A percentile compares a stretch with the other conserved stretches of the same genome.
Conservation (phyloP, 2,888 invertebrate species). For the Chrysina gloriosa region DNA sequence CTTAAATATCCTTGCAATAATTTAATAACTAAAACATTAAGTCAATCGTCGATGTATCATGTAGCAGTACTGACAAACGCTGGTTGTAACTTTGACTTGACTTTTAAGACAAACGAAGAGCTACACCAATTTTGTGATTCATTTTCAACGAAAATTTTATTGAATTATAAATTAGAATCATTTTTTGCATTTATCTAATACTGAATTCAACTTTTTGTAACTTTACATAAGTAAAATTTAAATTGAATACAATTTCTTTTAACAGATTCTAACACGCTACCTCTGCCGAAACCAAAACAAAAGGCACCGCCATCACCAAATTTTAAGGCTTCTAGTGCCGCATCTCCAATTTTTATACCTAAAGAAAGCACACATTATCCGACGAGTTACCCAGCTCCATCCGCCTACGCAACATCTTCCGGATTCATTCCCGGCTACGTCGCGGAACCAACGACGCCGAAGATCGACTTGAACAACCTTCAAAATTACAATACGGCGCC, state of each 20-base stretch:
- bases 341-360: slow-evolving; percentile 58
- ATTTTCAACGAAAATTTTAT: too few relatives aligned
- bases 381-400: slow-evolving; percentile 28
- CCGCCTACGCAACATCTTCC: slow-evolving; percentile 44
- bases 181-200: background rate
- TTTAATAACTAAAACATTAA: too few relatives aligned
- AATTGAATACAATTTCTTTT: background rate
- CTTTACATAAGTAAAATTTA: background rate
- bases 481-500: slow-evolving; percentile 86
- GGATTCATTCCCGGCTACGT: background rate
- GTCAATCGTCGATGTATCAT: too few relatives aligned
- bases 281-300: slow-evolving; percentile 53
- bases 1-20: too few relatives aligned
- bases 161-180: background rate
- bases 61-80: too few relatives aligned
- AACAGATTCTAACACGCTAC: slow-evolving; percentile 54
- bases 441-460: slow-evolving; percentile 52
- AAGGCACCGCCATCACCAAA: slow-evolving; percentile 53
- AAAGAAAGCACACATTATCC: slow-evolving; percentile 54
- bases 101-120: too few relatives aligned
- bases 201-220: background rate
- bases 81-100: too few relatives aligned
- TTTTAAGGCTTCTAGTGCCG: slow-evolving; percentile 56
- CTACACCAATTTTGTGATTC: too few relatives aligned
- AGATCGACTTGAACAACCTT: slow-evolving; percentile 55